Base-by-base conservation (phyloP, 2,797 vertebrate species). In the Hipposideros larvatus region DNA sequence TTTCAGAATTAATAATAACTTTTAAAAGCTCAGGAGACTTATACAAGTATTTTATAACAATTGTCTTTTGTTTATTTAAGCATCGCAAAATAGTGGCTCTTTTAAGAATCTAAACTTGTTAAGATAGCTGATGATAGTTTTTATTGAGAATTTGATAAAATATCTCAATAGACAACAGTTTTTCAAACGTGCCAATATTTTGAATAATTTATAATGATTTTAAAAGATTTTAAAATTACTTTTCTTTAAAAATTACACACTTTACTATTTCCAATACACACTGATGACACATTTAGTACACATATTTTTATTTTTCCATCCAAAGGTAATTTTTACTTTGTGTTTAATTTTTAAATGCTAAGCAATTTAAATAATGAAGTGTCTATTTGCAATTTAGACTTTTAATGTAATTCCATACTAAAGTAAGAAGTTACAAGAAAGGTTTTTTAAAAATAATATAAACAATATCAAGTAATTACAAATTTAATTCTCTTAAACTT, bases 301-400 rank as follows among this genome's bases (percentile, higher is more conserved):
- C 2, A 79, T 10, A 37, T 46, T 46, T 91, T 85, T 26, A 66
- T 16, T 92, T 95, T 83, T 93, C 24, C 70, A 92, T 89, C 51
- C 43, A 63, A 90, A 77, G 26, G 3, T 41, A 94, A 84, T 19
- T 70, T 86, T 94, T 79, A 68, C 19, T 68, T 74, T 74, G 6
- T n/a, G 84, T 85, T 97, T 95, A 55, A 28, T 95, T 89, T 96
- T 84, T 70, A 94, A 96, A 90, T 93, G 83, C 11, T 71, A 71
- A 84, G 19, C 6, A 71, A 61, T 65, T 79, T 85, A 11, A 77
- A 65, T 94, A 90, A 83, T 66, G 2, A 53, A 87, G 80, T 57
- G 57, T 11, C 18, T 83, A 77, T 68, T 53, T 8, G 82, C 14
- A 86, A 24, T 53, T 87, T 91, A 68, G 26, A 95, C 7, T 65